These are phyloP conservation scores for Nemopilema nomurai DNA, from an alignment of 30 jellyfish, hydroid and myxozoan species.

Conservation along the genomic window DNA sequence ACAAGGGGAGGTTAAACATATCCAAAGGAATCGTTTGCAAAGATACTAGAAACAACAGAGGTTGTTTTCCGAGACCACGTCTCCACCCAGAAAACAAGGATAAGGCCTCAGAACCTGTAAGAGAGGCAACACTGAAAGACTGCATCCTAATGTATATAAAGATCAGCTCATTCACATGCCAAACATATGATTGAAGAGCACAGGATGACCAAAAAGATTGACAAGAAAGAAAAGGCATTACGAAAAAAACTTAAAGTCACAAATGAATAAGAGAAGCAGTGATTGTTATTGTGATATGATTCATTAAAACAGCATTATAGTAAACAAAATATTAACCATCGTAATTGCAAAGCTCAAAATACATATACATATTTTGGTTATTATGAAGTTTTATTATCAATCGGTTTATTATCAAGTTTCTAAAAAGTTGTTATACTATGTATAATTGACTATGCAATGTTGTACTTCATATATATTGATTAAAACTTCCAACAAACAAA, in stretches of 20 bases:
- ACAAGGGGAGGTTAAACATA: constrained; percentile 9
- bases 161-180: constrained; percentile 13
- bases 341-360: not conserved
- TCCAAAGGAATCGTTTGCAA: not conserved
- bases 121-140: not conserved
- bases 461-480: not conserved
- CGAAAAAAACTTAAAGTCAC: not conserved
- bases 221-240: constrained; percentile 1
- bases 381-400: not conserved
- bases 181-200: constrained; percentile 6
- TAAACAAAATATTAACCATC: not conserved
- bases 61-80: not conserved
- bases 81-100: not conserved
- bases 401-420: not conserved
- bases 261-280: not conserved
- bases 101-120: constrained; percentile 20
- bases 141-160: constrained; percentile 15
- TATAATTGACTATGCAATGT: not conserved
- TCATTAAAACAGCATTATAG: not conserved
- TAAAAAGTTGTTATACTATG: not conserved
- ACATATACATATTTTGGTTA: not conserved
- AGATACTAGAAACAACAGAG: not conserved
- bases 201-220: not conserved
- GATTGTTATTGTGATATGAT: not conserved
- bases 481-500: not conserved